Percentiles rank a stretch among this genome's conserved stretches.
Evolutionary conservation across 2,797 vertebrate species (phyloP).

Genomic region (Antrozous pallidus): DNA sequence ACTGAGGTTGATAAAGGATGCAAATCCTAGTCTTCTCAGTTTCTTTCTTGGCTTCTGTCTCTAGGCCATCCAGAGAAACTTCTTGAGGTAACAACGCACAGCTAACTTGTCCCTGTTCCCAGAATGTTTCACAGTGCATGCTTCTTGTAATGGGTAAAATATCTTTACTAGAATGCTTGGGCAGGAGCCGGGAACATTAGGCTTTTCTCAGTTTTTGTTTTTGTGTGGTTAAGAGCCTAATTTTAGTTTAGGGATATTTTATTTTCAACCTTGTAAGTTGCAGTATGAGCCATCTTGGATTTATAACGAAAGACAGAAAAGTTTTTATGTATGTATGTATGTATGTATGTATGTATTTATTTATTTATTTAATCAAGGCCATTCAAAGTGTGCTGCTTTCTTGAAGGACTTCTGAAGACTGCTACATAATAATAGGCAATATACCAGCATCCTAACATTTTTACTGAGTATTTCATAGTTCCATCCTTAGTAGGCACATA

Average conservation of each 20-base stretch:
- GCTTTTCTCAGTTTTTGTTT: background rate
- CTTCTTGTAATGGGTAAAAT: background rate
- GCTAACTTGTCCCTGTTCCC: background rate
- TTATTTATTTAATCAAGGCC: background rate
- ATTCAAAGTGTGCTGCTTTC: background rate
- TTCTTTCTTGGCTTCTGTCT: background rate
- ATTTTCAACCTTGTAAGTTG: background rate
- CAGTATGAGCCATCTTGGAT: background rate
- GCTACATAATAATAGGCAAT: background rate
- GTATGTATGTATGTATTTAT: too few species aligned
- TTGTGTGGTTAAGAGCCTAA: background rate
- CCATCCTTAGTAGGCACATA: background rate
- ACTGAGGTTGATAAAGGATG: background rate
- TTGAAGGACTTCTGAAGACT: background rate
- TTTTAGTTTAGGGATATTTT: constrained; percentile 17
- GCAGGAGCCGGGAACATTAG: background rate
- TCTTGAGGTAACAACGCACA: background rate
- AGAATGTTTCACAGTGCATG: background rate
- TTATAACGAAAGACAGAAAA: background rate
- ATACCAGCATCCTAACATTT: background rate
- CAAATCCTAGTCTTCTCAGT: background rate
- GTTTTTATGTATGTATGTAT: too few species aligned
- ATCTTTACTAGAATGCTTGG: background rate
- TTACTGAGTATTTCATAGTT: background rate
- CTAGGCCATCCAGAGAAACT: background rate